phyloP scores from a whole-genome alignment of 2,797 vertebrate genomes.

The Arrhamphus sclerolepis region DNA sequence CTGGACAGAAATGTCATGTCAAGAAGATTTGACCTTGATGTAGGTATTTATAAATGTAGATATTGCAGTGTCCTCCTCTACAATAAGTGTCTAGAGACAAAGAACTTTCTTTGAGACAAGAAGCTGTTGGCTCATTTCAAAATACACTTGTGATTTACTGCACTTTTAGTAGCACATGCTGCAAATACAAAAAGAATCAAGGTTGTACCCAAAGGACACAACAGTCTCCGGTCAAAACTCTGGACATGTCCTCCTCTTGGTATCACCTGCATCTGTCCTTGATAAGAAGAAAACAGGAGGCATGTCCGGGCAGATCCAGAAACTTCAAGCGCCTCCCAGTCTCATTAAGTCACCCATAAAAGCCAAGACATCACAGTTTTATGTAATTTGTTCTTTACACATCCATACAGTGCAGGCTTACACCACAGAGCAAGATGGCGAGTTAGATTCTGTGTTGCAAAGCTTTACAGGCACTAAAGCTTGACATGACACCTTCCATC shows the following conservation, averaged over 20 bases:
- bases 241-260: slow-evolving; percentile 8
- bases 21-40: background rate
- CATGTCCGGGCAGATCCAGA: slow-evolving; percentile 36
- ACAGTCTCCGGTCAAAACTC: slow-evolving; percentile 12
- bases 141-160: slow-evolving; percentile 18
- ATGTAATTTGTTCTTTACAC: slow-evolving; percentile 38
- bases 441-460: slow-evolving; percentile 33
- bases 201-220: slow-evolving; percentile 5
- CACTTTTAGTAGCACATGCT: slow-evolving; percentile 22
- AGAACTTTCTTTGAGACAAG: slow-evolving; percentile 9
- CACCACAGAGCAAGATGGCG: slow-evolving; percentile 20
- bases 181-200: slow-evolving; percentile 19
- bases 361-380: slow-evolving; percentile 36
- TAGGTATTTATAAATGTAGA: background rate
- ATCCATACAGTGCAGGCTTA: slow-evolving; percentile 24
- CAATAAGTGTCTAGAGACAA: background rate
- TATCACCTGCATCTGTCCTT: slow-evolving; percentile 30
- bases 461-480: slow-evolving; percentile 39
- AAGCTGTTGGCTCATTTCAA: slow-evolving; percentile 13
- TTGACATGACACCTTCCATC: slow-evolving; percentile 20
- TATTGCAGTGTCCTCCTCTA: slow-evolving; percentile 3
- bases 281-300: slow-evolving; percentile 30
- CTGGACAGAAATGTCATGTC: slow-evolving; percentile 2
- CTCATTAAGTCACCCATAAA: slow-evolving; percentile 40
- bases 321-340: slow-evolving; percentile 28